Evolutionary conservation across 2,888 invertebrate species (phyloP), one percentile per base, ranked within the genome.

Genomic region (Venusia cambrica): DNA sequence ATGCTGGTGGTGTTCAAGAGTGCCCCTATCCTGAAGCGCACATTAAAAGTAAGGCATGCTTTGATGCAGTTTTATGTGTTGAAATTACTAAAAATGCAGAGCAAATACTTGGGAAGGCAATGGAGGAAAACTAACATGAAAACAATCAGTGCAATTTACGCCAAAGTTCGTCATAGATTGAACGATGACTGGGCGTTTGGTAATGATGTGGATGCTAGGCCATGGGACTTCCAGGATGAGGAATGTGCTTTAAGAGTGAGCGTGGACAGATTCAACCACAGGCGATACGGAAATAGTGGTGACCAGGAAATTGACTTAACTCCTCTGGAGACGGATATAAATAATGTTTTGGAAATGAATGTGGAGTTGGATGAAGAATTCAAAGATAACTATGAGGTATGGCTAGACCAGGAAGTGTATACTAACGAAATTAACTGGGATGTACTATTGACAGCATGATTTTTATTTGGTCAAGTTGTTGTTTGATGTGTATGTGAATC

Each of bases 101-200:
- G 99, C 0, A 98, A 99, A 70, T 99, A 99, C 84, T 90, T 99
- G 57, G 99, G 99, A 0, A 89, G 99, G 5, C 99, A 99, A 69
- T 99, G 99, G 99, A 91, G 99, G 26, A 99, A 99, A 78, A 95
- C 97, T 1, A 99, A 99, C 73, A 99, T 99, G 98, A 99, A 98
- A 77, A 98, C 98, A 0, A 97, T 99, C 85, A 98, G 98, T 71
- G 98, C 98, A 38, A 99, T 99, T 67, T 99, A 99, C 73, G 94
- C 97, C 38, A 98, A 99, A 89, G 96, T 97, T 1, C 90, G 98
- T 12, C 98, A 98, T 84, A 91, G 98, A 33, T 89, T 99, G 20
- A 99, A 98, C 65, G 99, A 99, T 72, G 99, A 99, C 76, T 99
- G 99, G 99, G 99, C 99, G 2, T 99, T 96, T 88, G 99, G 99